phyloP scores from a whole-genome alignment of 2,113 vertebrate species.

The Cyanoramphus novaezelandiae region DNA sequence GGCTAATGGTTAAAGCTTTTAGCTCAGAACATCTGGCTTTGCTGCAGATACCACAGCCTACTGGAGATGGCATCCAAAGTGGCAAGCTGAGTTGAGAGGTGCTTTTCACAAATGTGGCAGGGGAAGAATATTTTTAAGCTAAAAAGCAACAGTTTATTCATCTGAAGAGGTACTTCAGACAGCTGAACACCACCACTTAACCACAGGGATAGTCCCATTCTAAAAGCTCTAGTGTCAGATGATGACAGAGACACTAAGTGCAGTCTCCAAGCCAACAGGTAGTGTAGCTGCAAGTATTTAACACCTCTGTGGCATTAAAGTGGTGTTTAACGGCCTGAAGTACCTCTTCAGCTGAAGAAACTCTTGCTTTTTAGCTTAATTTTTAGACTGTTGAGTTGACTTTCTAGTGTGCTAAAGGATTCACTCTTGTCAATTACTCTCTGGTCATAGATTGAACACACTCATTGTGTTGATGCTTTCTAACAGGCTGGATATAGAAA shows the following conservation, averaged over 20 bases:
- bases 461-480: neutral
- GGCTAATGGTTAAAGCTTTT: neutral
- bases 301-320: neutral
- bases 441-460: neutral
- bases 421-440: neutral
- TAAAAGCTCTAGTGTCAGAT: neutral
- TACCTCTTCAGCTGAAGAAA: neutral
- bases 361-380: neutral
- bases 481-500: neutral
- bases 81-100: neutral
- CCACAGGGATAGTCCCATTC: neutral
- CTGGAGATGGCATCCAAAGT: neutral
- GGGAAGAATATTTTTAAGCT: neutral
- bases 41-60: neutral
- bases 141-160: neutral
- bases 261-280: neutral
- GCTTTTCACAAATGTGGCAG: neutral
- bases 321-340: neutral
- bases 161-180: neutral
- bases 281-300: neutral
- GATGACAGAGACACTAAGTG: neutral
- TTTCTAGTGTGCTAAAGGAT: neutral
- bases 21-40: neutral
- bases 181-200: neutral
- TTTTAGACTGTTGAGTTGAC: neutral